Evolutionary conservation across 2,797 vertebrate species (phyloP).

Genomic region (Darevskia mixta): DNA sequence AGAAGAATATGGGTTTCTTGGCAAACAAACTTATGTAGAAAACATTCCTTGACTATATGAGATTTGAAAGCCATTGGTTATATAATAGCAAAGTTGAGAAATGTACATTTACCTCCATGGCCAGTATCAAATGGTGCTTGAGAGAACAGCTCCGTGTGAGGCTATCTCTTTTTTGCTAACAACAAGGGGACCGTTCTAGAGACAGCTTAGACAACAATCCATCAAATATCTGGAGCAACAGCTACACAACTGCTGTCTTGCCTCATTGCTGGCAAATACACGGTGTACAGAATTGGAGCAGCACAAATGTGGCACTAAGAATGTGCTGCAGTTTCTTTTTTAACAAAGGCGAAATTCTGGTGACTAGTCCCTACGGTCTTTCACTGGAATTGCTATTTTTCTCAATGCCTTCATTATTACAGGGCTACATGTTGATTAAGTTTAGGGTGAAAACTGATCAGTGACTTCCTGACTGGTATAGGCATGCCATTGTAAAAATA

Average conservation of each 20-base stretch:
- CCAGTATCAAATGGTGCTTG: conserved; percentile 37
- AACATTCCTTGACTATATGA: background rate
- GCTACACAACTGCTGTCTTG: background rate
- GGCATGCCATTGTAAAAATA: background rate
- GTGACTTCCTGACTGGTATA: conserved; percentile 21
- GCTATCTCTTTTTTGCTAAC: background rate
- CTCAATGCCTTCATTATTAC: background rate
- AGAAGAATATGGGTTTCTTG: background rate
- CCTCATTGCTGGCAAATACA: background rate
- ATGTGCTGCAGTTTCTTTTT: conserved; percentile 12
- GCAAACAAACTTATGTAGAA: background rate
- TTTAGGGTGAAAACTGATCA: background rate
- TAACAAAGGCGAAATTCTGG: conserved; percentile 7
- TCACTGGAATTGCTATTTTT: background rate
- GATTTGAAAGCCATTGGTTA: conserved; percentile 3
- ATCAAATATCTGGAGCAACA: background rate
- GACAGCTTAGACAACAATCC: background rate
- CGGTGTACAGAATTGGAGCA: background rate
- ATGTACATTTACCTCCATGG: conserved; percentile 29
- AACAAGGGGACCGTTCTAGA: background rate
- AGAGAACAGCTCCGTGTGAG: conserved; percentile 14
- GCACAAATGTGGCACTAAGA: background rate
- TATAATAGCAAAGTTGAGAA: conserved; percentile 39
- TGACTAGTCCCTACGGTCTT: background rate
- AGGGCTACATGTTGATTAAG: background rate